Evolutionary conservation across 2,797 vertebrate genomes (phyloP).

Genomic region (Rhynchotus rufescens): DNA sequence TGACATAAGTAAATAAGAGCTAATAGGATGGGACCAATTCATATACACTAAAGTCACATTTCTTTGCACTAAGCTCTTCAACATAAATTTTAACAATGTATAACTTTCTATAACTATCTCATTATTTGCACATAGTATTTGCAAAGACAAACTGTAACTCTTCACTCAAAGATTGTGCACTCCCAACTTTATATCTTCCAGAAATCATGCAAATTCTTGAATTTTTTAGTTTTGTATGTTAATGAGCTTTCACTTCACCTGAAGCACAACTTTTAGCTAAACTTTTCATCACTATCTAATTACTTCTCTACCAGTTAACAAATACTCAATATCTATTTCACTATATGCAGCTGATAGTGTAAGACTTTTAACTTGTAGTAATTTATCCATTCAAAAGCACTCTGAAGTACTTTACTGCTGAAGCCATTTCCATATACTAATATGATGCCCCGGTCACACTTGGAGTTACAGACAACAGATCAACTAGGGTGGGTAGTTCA

Average conservation of each 20-base stretch:
- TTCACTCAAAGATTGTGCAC: neutral
- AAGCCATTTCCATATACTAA: neutral
- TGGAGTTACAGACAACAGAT: neutral
- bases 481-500: neutral
- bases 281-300: neutral
- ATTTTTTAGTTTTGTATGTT: neutral
- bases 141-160: neutral
- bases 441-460: neutral
- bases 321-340: neutral
- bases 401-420: neutral
- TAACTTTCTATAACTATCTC: neutral
- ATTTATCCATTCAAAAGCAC: neutral
- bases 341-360: neutral
- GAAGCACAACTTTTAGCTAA: neutral
- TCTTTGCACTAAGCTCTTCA: neutral
- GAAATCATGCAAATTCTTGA: neutral
- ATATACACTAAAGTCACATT: neutral
- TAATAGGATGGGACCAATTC: accelerated
- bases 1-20: neutral
- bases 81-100: neutral
- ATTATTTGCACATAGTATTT: neutral
- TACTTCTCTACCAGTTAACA: neutral
- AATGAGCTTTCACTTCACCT: neutral
- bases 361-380: neutral
- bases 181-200: neutral